Conservation (phyloP, 2,797 vertebrate species). For the Muraenolepis orangiensis region DNA sequence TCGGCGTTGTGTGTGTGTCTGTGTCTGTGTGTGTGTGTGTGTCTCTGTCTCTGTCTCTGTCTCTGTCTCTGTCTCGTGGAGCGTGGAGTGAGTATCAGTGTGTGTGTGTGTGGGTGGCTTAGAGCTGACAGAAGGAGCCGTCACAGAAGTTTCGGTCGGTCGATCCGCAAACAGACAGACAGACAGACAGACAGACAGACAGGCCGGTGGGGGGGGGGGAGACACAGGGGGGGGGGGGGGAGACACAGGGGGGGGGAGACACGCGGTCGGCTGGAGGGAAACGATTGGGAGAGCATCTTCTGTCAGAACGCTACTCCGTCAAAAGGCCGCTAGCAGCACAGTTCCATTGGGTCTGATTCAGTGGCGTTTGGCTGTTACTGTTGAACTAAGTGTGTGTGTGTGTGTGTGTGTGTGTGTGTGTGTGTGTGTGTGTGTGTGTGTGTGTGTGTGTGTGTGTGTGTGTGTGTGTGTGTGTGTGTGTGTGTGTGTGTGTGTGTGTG, state of each 20-base stretch:
- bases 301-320: constrained; percentile 38
- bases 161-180: constrained; percentile 11
- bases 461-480: not conserved
- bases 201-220: constrained; percentile 2
- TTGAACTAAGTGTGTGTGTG: not conserved
- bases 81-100: constrained; percentile 20
- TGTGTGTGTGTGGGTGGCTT: constrained; percentile 22
- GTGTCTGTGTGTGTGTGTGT: constrained; percentile 12
- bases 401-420: not conserved
- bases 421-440: not conserved
- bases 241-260: not conserved
- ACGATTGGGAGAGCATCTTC: constrained; percentile 30
- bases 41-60: no score
- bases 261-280: constrained; percentile 5
- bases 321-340: constrained; percentile 15
- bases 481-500: not conserved
- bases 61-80: not conserved
- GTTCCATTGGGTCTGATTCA: not conserved
- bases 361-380: not conserved
- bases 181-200: constrained; percentile 19
- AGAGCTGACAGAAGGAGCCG: constrained; percentile 36
- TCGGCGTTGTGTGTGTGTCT: constrained; percentile 6
- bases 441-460: not conserved
- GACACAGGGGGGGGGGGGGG: not conserved
- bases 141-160: constrained; percentile 19